phyloP scores from a whole-genome alignment of 2,797 vertebrate species.

The Meriones psammophilus region DNA sequence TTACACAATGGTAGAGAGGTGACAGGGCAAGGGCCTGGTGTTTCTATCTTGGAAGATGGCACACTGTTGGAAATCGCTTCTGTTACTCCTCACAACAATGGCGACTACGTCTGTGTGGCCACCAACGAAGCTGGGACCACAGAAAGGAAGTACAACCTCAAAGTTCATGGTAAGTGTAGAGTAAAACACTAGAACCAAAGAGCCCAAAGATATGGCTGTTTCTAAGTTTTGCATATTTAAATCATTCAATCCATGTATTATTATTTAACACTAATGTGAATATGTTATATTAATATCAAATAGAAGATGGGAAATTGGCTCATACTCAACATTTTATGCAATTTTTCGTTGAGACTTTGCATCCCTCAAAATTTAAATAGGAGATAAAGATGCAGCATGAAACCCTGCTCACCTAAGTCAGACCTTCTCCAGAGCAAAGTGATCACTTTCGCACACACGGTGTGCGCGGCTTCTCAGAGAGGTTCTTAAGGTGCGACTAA shows the following conservation, averaged over 20 bases:
- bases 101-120: constrained; percentile 96
- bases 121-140: constrained; percentile 96
- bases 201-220: not conserved
- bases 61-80: constrained; percentile 93
- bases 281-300: not conserved
- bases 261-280: constrained; percentile 9
- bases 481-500: not conserved
- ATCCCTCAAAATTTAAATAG: constrained; percentile 27
- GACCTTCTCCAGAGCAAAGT: not conserved
- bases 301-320: not conserved
- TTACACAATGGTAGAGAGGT: constrained; percentile 94
- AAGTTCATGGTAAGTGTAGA: constrained; percentile 93
- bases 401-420: not conserved
- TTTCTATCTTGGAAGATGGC: constrained; percentile 94
- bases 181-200: not conserved
- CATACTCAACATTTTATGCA: not conserved
- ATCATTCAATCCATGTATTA: not conserved
- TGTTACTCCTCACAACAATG: constrained; percentile 92
- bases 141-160: constrained; percentile 96
- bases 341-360: not conserved
- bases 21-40: constrained; percentile 92
- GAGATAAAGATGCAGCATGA: not conserved
- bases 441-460: not conserved
- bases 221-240: constrained; percentile 5
- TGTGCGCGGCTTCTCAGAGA: not conserved